Evolutionary conservation across 92 coral and sea anemone genomes (phyloP).

Genomic region (Phenganax stokvisi): DNA sequence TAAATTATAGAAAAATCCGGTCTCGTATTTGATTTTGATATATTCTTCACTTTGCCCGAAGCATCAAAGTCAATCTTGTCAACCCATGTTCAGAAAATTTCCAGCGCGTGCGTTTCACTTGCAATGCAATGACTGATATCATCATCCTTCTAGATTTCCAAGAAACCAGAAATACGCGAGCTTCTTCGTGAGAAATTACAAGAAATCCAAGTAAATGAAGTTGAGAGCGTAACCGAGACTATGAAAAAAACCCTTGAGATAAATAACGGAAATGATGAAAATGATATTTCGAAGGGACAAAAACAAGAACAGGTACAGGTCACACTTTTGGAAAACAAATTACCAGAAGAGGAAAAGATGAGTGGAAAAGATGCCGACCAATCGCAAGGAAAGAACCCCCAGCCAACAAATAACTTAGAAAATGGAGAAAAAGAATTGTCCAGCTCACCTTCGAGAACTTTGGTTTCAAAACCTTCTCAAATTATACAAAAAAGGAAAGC

Average conservation of each 20-base stretch:
- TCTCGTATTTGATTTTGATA: neutral
- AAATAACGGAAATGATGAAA: conserved; percentile 3
- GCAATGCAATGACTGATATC: neutral
- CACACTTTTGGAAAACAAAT: neutral
- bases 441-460: neutral
- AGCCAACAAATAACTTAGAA: neutral
- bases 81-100: neutral
- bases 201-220: conserved; percentile 39
- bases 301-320: conserved; percentile 18
- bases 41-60: neutral
- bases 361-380: conserved; percentile 4
- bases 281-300: neutral
- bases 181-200: conserved; percentile 61
- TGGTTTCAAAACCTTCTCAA: conserved; percentile 4
- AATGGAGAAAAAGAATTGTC: neutral
- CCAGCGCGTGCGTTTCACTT: too few relatives aligned
- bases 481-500: conserved; percentile 11
- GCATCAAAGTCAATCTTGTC: neutral
- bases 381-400: neutral
- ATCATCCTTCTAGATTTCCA: conserved; percentile 24
- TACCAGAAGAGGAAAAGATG: neutral
- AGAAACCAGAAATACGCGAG: conserved; percentile 60
- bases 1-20: too few relatives aligned
- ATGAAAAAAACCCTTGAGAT: conserved; percentile 43
- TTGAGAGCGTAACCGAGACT: conserved; percentile 30